A percentile compares a stretch with the other conserved stretches of the same genome.
Conservation (phyloP, 2,113 vertebrate species). For the Uria aalge region DNA sequence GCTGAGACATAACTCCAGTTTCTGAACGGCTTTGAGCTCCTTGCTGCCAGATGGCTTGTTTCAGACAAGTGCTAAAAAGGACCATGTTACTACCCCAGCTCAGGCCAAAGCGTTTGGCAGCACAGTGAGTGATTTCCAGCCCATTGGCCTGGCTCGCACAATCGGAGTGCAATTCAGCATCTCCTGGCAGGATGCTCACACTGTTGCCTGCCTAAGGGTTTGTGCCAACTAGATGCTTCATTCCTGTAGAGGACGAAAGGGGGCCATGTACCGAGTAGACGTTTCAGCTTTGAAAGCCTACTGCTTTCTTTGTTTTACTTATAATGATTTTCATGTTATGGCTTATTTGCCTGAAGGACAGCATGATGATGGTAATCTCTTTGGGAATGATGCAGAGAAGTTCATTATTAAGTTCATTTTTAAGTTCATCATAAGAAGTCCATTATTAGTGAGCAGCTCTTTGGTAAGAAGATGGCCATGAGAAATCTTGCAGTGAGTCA, state of each 20-base stretch:
- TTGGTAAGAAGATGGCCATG: background rate
- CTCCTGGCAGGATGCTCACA: background rate
- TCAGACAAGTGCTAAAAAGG: constrained; percentile 1
- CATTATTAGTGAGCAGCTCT: background rate
- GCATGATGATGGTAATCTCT: background rate
- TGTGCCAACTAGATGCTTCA: background rate
- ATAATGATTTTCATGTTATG: background rate
- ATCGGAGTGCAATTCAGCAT: background rate
- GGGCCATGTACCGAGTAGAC: background rate
- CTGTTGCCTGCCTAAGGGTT: background rate
- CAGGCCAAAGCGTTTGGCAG: constrained; percentile 10
- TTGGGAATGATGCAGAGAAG: background rate
- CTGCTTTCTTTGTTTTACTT: background rate
- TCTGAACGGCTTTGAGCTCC: background rate
- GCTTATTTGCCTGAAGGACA: background rate
- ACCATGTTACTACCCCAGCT: background rate
- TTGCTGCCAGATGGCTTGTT: background rate
- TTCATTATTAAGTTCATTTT: background rate
- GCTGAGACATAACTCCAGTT: background rate
- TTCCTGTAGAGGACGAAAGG: background rate
- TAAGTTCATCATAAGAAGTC: too few species aligned
- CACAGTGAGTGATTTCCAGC: background rate
- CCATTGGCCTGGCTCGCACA: background rate
- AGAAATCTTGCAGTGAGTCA: background rate
- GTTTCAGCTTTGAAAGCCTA: background rate